Conservation (phyloP, 2,797 vertebrate genomes). For the Danio choprae region DNA sequence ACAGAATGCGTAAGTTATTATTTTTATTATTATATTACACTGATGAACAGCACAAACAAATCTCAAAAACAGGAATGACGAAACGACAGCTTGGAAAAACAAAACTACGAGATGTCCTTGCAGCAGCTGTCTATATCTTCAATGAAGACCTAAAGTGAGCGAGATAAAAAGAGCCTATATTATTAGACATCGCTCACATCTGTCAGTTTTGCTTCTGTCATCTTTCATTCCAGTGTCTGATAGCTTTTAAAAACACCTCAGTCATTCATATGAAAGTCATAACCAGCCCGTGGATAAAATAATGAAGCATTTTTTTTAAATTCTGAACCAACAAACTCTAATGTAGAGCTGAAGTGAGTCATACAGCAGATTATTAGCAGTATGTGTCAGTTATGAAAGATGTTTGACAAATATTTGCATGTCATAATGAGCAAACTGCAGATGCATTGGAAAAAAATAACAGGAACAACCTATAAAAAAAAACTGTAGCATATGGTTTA, state of each 20-base stretch:
- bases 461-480: not conserved
- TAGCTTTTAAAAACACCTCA: constrained; percentile 47
- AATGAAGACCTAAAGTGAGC: constrained; percentile 24
- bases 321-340: constrained; percentile 15
- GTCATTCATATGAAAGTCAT: constrained; percentile 45
- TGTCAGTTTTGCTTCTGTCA: constrained; percentile 36
- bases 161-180: constrained; percentile 25
- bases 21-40: not conserved
- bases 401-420: not conserved
- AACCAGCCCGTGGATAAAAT: constrained; percentile 10
- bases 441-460: not conserved
- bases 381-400: not conserved
- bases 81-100: not conserved
- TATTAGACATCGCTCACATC: constrained; percentile 48
- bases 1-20: not conserved
- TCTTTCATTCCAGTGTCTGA: constrained; percentile 19
- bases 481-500: not conserved
- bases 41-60: not conserved
- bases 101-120: constrained; percentile 24
- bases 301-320: not conserved
- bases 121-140: constrained; percentile 30
- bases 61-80: not conserved
- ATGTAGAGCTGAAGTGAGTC: constrained; percentile 10
- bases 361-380: not conserved
- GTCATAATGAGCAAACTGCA: constrained; percentile 9